A percentile compares a stretch with the other conserved stretches of the same genome.
phyloP scores from a whole-genome alignment of 2,113 vertebrate genomes.

The Etheostoma cragini region DNA sequence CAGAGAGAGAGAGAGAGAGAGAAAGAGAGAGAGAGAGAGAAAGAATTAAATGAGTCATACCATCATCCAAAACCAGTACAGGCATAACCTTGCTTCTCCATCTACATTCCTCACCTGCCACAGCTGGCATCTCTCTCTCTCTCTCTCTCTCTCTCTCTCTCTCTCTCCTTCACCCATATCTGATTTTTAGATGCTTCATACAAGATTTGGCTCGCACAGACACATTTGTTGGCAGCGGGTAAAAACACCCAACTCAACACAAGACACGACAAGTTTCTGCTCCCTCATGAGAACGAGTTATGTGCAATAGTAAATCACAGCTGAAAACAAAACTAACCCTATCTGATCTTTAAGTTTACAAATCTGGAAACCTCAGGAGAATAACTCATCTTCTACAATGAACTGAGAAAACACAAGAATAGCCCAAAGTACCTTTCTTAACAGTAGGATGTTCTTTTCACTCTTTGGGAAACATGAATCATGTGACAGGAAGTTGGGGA shows the following conservation, averaged over 20 bases:
- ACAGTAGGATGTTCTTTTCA: slow-evolving; percentile 45
- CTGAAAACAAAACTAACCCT: not conserved
- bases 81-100: slow-evolving; percentile 63
- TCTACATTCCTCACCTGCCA: slow-evolving; percentile 51
- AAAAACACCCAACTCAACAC: not conserved
- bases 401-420: not conserved
- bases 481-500: slow-evolving; percentile 78
- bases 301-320: too few species aligned
- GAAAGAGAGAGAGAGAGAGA: not conserved
- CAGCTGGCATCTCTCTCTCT: slow-evolving; percentile 25
- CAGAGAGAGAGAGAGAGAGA: not conserved
- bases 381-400: not conserved
- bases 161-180: not conserved
- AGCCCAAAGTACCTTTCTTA: slow-evolving; percentile 2
- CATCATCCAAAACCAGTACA: slow-evolving; percentile 43
- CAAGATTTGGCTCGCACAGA: slow-evolving; percentile 26
- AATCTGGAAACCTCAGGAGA: not conserved
- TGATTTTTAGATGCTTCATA: not conserved
- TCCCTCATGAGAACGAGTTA: not conserved
- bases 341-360: not conserved
- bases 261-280: slow-evolving; percentile 34
- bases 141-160: not conserved
- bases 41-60: slow-evolving; percentile 31
- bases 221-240: not conserved
- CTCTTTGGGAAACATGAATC: slow-evolving; percentile 52